Conservation (phyloP, 2,888 invertebrate species). For the Latheticus oryzae region DNA sequence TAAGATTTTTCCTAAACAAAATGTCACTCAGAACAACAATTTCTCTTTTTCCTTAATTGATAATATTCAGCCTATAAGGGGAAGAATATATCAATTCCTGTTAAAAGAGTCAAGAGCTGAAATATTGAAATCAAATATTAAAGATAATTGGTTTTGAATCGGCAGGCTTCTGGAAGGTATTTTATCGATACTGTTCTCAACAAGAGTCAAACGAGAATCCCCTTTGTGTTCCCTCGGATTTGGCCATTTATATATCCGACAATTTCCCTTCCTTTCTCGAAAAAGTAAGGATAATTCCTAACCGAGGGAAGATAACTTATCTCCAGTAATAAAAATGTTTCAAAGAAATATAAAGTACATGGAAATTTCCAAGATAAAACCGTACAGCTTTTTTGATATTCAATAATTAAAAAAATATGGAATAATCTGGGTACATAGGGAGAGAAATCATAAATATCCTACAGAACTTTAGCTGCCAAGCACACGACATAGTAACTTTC, state of each 20-base stretch:
- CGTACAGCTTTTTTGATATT: conserved; percentile 22
- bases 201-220: conserved; percentile 30
- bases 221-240: conserved; percentile 23
- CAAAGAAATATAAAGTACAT: conserved; percentile 24
- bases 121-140: conserved; percentile 17
- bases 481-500: conserved; percentile 33
- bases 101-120: too few relatives aligned
- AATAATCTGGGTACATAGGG: conserved; percentile 23
- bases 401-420: conserved; percentile 34
- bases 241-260: conserved; percentile 29
- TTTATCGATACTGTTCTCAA: too few relatives aligned
- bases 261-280: conserved; percentile 22
- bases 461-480: conserved; percentile 26
- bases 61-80: too few relatives aligned
- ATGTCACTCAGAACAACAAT: conserved; percentile 12
- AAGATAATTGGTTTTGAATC: too few relatives aligned
- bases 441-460: conserved; percentile 30
- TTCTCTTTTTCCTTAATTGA: too few relatives aligned
- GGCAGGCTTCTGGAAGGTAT: too few relatives aligned
- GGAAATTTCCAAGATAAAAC: conserved; percentile 18
- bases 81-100: too few relatives aligned
- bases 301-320: conserved; percentile 31
- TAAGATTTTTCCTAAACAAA: conserved; percentile 1
- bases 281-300: conserved; percentile 22
- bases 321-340: conserved; percentile 26